These are phyloP conservation scores for Allobates femoralis DNA, from an alignment of 2,797 vertebrate genomes.

Conservation along the genomic window DNA sequence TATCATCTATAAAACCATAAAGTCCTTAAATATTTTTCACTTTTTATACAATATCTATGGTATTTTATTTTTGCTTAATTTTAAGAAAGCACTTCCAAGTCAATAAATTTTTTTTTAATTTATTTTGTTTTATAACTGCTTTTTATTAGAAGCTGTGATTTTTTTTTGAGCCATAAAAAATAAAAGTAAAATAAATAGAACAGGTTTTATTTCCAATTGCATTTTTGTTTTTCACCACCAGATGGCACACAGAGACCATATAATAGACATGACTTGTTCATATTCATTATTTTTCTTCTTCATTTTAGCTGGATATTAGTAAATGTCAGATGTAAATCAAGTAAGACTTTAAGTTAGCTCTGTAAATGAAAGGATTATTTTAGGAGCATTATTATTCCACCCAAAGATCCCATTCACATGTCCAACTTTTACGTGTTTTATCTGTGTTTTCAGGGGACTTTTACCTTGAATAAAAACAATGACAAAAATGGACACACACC, in stretches of 20 bases:
- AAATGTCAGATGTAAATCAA: not conserved
- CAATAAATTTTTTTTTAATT: not conserved
- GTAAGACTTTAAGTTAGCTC: not conserved
- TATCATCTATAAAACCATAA: not conserved
- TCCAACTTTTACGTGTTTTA: no score
- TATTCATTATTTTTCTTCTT: not conserved
- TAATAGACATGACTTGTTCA: not conserved
- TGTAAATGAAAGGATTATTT: not conserved
- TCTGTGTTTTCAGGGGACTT: no score
- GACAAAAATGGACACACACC: no score
- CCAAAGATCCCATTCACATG: not conserved
- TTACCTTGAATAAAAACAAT: no score
- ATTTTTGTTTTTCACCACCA: conserved; percentile 37
- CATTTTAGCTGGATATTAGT: not conserved
- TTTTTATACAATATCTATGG: no score
- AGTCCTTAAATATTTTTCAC: no score
- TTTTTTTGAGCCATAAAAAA: not conserved
- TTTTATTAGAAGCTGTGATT: not conserved
- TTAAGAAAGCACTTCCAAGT: not conserved
- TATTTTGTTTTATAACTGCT: not conserved
- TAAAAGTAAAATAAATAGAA: not conserved
- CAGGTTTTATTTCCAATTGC: not conserved
- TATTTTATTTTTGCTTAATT: no score
- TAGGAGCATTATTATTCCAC: not conserved
- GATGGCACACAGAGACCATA: conserved; percentile 8